Conservation (phyloP, 2,888 invertebrate genomes). For the Bombylius discolor region DNA sequence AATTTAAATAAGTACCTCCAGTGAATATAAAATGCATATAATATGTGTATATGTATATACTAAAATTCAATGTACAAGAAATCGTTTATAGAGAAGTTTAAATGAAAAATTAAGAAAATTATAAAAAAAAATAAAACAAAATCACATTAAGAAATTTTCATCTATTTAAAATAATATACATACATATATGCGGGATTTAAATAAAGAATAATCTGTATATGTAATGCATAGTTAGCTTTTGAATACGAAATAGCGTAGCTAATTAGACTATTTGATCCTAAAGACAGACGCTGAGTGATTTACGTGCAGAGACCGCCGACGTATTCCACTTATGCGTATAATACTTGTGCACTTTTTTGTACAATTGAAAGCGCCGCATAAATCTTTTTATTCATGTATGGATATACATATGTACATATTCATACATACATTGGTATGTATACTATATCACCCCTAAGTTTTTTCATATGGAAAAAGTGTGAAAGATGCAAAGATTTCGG, state of each 20-base stretch:
- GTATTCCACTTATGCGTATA: conserved; percentile 1
- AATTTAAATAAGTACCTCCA: too few species aligned
- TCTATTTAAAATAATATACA: not conserved
- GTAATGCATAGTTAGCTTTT: too few species aligned
- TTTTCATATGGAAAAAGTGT: too few species aligned
- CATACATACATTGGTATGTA: not conserved
- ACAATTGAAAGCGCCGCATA: conserved; percentile 5
- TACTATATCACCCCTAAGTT: too few species aligned
- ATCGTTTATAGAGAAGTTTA: too few species aligned
- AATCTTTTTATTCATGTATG: conserved; percentile 5
- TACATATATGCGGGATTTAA: not conserved
- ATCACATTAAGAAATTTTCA: too few species aligned
- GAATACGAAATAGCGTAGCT: conserved; percentile 10
- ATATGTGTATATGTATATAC: too few species aligned
- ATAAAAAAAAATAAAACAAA: too few species aligned
- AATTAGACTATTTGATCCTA: conserved; percentile 11
- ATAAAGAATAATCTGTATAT: not conserved
- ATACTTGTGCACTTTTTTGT: not conserved
- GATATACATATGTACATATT: not conserved
- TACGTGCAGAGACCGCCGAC: conserved; percentile 7
- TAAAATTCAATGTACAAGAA: too few species aligned
- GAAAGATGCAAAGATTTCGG: too few species aligned
- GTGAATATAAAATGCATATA: too few species aligned
- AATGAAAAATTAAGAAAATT: too few species aligned
- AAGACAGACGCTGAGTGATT: conserved; percentile 10